Percentiles rank a stretch among this genome's conserved stretches.
These are phyloP conservation scores for Typhlomys cinereus DNA, from an alignment of 2,113 vertebrate species.

Conservation along the genomic window DNA sequence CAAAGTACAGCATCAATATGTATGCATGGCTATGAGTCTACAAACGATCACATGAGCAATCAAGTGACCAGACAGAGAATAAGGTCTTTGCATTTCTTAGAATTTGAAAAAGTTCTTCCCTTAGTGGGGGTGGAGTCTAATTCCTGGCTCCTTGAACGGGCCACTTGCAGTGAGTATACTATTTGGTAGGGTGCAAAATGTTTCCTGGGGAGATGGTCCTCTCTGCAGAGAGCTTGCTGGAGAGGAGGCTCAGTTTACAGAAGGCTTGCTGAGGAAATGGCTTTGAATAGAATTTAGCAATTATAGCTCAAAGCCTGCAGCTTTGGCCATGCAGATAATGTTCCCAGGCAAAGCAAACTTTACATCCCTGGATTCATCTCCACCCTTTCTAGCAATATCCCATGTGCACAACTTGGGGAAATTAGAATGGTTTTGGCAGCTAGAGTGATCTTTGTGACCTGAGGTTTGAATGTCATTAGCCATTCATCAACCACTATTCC, in stretches of 20 bases:
- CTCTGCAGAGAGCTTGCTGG: no score
- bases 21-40: no score
- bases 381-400: not conserved
- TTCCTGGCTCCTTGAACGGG: no score
- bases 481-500: not conserved
- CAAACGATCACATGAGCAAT: not conserved
- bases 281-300: not conserved
- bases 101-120: not conserved
- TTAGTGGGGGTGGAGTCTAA: not conserved
- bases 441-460: not conserved
- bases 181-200: no score
- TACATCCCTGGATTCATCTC: accelerated
- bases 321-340: not conserved
- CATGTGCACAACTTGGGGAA: not conserved
- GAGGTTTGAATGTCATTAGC: not conserved
- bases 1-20: not conserved
- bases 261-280: not conserved
- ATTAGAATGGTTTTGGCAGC: not conserved
- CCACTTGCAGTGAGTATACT: no score
- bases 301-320: not conserved
- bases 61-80: not conserved
- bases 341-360: not conserved
- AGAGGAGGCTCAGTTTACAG: not conserved
- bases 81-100: not conserved
- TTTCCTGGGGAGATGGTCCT: no score